Evolutionary conservation across 1,140 invertebrate genomes (phyloP).

Genomic region (Ditylenchus dipsaci): DNA sequence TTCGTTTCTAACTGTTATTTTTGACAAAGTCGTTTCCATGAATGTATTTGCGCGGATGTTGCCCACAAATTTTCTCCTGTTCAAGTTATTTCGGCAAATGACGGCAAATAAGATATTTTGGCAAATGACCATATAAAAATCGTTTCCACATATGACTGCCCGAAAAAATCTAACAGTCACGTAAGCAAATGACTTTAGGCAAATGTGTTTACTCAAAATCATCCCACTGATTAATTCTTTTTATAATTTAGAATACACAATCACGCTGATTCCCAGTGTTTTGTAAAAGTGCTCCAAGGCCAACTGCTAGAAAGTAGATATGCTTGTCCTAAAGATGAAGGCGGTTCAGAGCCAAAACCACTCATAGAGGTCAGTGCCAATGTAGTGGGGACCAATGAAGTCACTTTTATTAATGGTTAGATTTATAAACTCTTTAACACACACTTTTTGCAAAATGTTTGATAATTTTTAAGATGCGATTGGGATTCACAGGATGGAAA

Average conservation of each 20-base stretch:
- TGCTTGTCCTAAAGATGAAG: conserved; percentile 70
- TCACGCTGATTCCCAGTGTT: conserved; percentile 90
- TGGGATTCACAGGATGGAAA: conserved; percentile 91
- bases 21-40: no score
- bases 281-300: conserved; percentile 78
- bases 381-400: conserved; percentile 69
- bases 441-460: neutral
- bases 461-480: conserved; percentile 70
- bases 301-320: conserved; percentile 67
- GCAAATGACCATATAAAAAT: no score
- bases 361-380: conserved; percentile 58
- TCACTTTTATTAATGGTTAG: conserved; percentile 90
- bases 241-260: conserved; percentile 84
- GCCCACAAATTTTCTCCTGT: no score
- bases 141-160: no score
- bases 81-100: no score
- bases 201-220: neutral
- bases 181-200: neutral
- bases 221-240: neutral
- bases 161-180: neutral
- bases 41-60: no score
- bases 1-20: no score
- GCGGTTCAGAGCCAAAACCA: conserved; percentile 11
- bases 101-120: no score
- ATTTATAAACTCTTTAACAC: no score